Evolutionary conservation across 2,888 invertebrate genomes (phyloP).

Genomic region (Falcaria lacertinaria): DNA sequence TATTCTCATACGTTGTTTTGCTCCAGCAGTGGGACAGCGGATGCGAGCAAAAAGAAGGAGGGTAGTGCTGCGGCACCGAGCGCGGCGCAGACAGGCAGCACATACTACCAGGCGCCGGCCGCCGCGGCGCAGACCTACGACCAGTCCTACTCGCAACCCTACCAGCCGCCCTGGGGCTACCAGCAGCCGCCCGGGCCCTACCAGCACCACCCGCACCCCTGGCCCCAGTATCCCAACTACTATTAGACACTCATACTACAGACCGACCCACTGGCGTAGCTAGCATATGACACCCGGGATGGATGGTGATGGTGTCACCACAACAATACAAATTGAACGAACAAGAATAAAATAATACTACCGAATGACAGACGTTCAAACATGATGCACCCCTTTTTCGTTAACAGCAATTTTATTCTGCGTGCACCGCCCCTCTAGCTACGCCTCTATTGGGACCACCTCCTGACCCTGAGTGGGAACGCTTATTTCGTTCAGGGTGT

Average conservation of each 20-base stretch:
- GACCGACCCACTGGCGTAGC: too few relatives aligned
- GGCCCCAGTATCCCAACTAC: conserved; percentile 74
- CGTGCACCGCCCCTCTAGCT: too few relatives aligned
- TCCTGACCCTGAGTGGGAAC: background rate
- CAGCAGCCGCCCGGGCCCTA: conserved; percentile 72
- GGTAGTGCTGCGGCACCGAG: conserved; percentile 19
- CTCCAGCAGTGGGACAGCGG: conserved; percentile 30
- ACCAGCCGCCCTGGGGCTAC: conserved; percentile 74
- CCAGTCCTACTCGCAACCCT: conserved; percentile 66
- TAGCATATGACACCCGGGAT: too few relatives aligned
- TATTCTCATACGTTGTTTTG: background rate
- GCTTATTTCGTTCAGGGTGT: background rate
- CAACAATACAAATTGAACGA: too few relatives aligned
- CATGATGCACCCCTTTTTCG: too few relatives aligned
- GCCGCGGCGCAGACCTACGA: conserved; percentile 58
- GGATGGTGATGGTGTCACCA: too few relatives aligned
- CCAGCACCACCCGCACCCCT: conserved; percentile 69
- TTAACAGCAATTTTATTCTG: too few relatives aligned
- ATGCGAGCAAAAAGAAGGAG: conserved; percentile 57
- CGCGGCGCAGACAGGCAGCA: conserved; percentile 29
- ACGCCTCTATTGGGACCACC: too few relatives aligned
- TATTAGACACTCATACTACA: conserved; percentile 37
- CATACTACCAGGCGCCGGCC: conserved; percentile 57
- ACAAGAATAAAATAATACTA: too few relatives aligned
- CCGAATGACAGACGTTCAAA: too few relatives aligned